Evolutionary conservation across 2,797 vertebrate genomes (phyloP).

Genomic region (Limosa lapponica): DNA sequence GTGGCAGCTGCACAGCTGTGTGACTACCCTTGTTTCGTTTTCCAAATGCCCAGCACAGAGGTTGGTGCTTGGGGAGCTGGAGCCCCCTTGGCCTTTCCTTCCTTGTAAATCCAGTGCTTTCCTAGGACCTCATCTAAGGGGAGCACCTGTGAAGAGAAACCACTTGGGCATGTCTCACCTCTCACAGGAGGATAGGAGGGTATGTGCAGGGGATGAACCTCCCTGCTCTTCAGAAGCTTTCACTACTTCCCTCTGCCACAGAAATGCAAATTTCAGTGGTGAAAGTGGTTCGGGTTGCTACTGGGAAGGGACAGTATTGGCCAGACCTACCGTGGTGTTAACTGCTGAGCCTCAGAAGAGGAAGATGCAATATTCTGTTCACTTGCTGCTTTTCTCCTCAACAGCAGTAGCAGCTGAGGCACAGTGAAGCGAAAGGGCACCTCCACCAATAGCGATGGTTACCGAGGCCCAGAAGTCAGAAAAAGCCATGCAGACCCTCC

Average conservation of each 20-base stretch:
- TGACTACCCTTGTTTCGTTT: background rate
- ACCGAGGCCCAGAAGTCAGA: background rate
- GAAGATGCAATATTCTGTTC: background rate
- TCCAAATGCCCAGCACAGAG: background rate
- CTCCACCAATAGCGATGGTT: background rate
- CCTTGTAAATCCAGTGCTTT: background rate
- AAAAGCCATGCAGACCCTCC: background rate
- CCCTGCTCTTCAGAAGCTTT: background rate
- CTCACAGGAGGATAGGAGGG: background rate
- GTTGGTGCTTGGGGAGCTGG: background rate
- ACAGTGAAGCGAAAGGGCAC: background rate
- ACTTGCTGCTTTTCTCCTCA: background rate
- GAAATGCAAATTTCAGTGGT: background rate
- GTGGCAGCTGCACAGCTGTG: background rate
- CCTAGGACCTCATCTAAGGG: background rate
- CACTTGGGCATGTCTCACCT: accelerated
- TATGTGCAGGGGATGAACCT: background rate
- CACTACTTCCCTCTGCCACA: background rate
- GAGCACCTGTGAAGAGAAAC: background rate
- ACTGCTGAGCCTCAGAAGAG: background rate
- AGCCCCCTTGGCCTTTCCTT: background rate
- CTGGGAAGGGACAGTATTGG: background rate
- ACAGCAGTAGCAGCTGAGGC: background rate
- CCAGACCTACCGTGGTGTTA: accelerated
- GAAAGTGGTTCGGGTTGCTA: background rate